These are phyloP conservation scores for Heteromyza rotundicornis DNA, from an alignment of 2,888 invertebrate species.

Conservation along the genomic window DNA sequence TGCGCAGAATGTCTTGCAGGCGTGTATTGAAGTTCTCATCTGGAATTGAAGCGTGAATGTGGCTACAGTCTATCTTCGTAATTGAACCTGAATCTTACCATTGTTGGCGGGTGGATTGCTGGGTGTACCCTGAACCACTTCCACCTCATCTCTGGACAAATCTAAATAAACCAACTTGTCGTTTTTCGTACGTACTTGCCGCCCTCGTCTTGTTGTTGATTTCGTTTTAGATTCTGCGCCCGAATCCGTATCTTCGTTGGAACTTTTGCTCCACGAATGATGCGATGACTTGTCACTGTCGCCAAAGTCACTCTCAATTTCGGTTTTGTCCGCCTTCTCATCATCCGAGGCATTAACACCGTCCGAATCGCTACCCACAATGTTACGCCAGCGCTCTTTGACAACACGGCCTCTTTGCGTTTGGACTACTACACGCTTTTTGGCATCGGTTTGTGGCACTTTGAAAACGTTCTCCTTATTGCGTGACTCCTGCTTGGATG, in stretches of 20 bases:
- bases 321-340: constrained; percentile 44
- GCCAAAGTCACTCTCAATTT: constrained; percentile 15
- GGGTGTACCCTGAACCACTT: constrained; percentile 40
- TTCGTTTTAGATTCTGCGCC: neutral
- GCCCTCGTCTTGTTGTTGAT: neutral
- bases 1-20: constrained; percentile 48
- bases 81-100: constrained; percentile 33
- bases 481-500: no score
- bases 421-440: constrained; percentile 8
- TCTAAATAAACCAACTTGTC: constrained; percentile 53
- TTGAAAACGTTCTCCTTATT: constrained; percentile 14
- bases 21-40: constrained; percentile 41
- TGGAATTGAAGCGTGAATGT: no score
- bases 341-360: constrained; percentile 48
- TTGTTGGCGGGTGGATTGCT: constrained; percentile 42
- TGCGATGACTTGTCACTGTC: neutral
- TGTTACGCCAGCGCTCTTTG: constrained; percentile 42
- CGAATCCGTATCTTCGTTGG: constrained; percentile 13
- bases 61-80: no score
- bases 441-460: constrained; percentile 29
- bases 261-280: neutral
- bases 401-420: constrained; percentile 26
- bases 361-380: constrained; percentile 41
- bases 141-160: constrained; percentile 50
- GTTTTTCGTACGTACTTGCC: constrained; percentile 3